Conservation (phyloP, 2,113 vertebrate species). For the Egretta garzetta region DNA sequence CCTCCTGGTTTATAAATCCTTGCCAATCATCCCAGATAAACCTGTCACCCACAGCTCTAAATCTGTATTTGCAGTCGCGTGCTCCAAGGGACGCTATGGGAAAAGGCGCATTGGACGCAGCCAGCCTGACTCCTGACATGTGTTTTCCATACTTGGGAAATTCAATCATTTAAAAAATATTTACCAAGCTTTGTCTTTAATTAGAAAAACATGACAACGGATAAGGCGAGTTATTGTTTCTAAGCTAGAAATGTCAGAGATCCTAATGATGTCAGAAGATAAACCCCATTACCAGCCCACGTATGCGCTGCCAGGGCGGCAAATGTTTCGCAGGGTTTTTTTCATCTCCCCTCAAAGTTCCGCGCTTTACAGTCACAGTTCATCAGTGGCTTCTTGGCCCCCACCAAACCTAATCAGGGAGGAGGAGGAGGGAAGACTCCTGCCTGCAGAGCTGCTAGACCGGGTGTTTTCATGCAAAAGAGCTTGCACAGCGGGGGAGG, state of each 20-base stretch:
- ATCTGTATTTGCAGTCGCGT: conserved; percentile 10
- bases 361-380: not conserved
- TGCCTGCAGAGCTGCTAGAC: not conserved
- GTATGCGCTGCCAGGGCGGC: not conserved
- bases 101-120: conserved; percentile 14
- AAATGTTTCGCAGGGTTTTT: not conserved
- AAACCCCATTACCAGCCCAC: not conserved
- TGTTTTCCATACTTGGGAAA: conserved; percentile 71
- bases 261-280: conserved; percentile 57
- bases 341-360: not conserved
- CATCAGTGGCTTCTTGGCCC: not conserved
- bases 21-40: conserved; percentile 70
- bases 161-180: conserved; percentile 76
- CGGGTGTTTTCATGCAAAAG: not conserved
- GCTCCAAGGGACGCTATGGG: conserved; percentile 36
- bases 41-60: conserved; percentile 57
- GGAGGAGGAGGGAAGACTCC: not conserved
- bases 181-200: conserved; percentile 72
- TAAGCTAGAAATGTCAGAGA: conserved; percentile 58
- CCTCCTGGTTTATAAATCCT: conserved; percentile 65
- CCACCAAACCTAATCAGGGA: not conserved
- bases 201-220: conserved; percentile 68
- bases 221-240: conserved; percentile 70
- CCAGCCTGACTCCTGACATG: conserved; percentile 53
- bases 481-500: not conserved